phyloP scores from a whole-genome alignment of 2,888 invertebrate species.

The Macropis europaea region DNA sequence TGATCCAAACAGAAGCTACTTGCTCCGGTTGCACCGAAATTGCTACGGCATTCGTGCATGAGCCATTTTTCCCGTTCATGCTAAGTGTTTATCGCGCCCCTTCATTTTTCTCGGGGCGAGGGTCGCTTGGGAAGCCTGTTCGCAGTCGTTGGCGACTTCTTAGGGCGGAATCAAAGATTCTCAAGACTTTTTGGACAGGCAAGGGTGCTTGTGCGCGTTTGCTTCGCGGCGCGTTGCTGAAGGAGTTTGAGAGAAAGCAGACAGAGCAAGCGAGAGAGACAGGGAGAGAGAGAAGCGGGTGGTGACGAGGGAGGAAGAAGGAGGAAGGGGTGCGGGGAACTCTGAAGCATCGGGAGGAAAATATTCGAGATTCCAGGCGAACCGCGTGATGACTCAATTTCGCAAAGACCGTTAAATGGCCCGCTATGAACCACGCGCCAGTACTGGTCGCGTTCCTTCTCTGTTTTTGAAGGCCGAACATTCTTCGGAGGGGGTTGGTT shows the following conservation, averaged over 20 bases:
- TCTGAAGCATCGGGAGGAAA: slow-evolving; percentile 81
- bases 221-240: slow-evolving; percentile 14
- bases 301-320: slow-evolving; percentile 24
- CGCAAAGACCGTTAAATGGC: slow-evolving; percentile 79
- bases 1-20: too few species aligned
- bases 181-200: slow-evolving; percentile 9
- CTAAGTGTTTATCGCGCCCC: too few species aligned
- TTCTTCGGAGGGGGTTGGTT: slow-evolving; percentile 69
- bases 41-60: too few species aligned
- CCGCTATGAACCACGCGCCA: slow-evolving; percentile 73
- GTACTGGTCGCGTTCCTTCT: slow-evolving; percentile 69
- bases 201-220: slow-evolving; percentile 5
- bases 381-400: slow-evolving; percentile 80
- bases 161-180: background rate
- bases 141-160: slow-evolving; percentile 6
- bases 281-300: slow-evolving; percentile 7
- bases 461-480: slow-evolving; percentile 78
- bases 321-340: slow-evolving; percentile 35
- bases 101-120: background rate
- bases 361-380: slow-evolving; percentile 79
- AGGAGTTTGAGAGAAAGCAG: slow-evolving; percentile 23
- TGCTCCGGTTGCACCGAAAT: too few species aligned
- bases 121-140: slow-evolving; percentile 9
- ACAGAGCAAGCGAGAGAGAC: slow-evolving; percentile 9
- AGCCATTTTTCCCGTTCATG: too few species aligned